Conservation (phyloP, 2,113 vertebrate genomes). For the Tyto alba region DNA sequence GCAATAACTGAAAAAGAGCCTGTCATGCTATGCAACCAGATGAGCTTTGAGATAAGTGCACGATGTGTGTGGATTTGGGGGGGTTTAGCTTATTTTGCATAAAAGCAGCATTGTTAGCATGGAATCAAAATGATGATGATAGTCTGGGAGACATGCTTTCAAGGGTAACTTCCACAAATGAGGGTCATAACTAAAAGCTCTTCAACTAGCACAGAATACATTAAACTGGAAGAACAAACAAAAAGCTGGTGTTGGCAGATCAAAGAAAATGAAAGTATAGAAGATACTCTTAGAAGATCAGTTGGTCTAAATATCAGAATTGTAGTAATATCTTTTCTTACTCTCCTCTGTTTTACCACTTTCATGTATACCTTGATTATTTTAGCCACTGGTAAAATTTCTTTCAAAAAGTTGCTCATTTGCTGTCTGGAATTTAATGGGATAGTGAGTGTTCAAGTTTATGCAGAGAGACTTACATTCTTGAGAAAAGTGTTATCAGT, state of each 20-base stretch:
- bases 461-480: neutral
- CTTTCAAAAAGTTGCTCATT: slow-evolving; percentile 6
- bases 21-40: neutral
- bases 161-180: neutral
- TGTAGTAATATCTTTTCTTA: slow-evolving; percentile 26
- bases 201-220: neutral
- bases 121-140: slow-evolving; percentile 4
- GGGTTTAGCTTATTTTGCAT: neutral
- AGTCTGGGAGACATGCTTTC: neutral
- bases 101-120: slow-evolving; percentile 1
- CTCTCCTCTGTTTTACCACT: neutral
- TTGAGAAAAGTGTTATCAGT: neutral
- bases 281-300: slow-evolving; percentile 49
- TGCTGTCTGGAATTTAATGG: slow-evolving; percentile 5
- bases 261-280: neutral
- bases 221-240: slow-evolving; percentile 36
- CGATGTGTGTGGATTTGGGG: neutral
- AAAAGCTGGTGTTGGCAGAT: neutral
- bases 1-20: neutral
- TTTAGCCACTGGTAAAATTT: neutral
- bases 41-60: neutral
- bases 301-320: slow-evolving; percentile 43
- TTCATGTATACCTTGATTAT: slow-evolving; percentile 56
- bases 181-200: slow-evolving; percentile 7
- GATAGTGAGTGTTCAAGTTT: neutral